Base-by-base conservation (phyloP, 2,113 vertebrate species). In the Uria aalge region DNA sequence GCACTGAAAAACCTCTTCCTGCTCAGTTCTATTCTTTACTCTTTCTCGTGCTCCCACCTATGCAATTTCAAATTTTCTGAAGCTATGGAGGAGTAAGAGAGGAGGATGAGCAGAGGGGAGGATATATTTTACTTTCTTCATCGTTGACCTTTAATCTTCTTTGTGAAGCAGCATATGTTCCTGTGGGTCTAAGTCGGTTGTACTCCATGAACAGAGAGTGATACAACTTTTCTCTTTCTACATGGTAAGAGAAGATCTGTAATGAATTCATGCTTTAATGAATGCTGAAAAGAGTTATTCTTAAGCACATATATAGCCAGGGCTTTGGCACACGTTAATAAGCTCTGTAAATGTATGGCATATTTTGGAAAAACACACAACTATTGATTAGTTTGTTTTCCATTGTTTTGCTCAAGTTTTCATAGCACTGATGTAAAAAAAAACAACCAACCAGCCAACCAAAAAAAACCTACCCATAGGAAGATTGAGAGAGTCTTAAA, bases 381-480 rank as follows among this genome's bases (percentile, higher is more conserved):
- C 12, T 3, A 29, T 34, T 45, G 13, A 29, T 79, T 41, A 23
- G 7, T 74, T 67, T 18, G 5, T 36, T 87, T 62, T 63, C 43
- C 12, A 36, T 43, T 74, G 3, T 41, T 79, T 41, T 59, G 5
- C 34, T 66, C 15, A 47, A 48, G 12, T 36, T 48, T 69, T 91
- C 32, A 30, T 27, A 29, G 8, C 8, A 30, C 12, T 41, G 7
- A 59, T 53, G 10, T n/a, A 34, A 75, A 82, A 79, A 22, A 22
- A 2, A 0, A 4, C 2, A 15, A n/a, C 3, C 6, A 72, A 47
- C 0, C 24, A 32, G 68, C 3, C 6, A 72, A 47, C 0, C 21
- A 26, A 68, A 45, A 45, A 40, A 66, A 18, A 8, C 2, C 22
- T 68, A 52, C 14, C 4, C 5, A 7, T 24, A 47, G 27, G 56